These are phyloP conservation scores for Cheirogaleus medius DNA, from an alignment of 2,113 vertebrate species.

Conservation along the genomic window DNA sequence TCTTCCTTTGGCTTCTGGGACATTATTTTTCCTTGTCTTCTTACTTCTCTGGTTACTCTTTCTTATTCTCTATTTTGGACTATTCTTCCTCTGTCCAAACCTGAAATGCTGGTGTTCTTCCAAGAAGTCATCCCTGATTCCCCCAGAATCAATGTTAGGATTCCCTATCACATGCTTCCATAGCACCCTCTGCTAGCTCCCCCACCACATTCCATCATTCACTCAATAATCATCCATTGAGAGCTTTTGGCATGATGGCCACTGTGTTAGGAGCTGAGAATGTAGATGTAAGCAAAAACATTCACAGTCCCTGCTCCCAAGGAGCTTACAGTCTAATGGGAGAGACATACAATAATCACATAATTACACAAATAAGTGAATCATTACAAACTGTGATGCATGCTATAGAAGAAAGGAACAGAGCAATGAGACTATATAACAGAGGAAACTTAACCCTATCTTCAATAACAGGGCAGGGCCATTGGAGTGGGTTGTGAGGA, in stretches of 20 bases:
- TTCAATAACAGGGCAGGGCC: background rate
- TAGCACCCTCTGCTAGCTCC: background rate
- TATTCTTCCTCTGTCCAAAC: conserved; percentile 20
- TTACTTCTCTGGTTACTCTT: conserved; percentile 27
- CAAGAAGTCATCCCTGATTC: conserved; percentile 4
- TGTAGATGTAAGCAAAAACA: background rate
- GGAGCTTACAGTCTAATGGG: background rate
- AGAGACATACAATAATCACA: background rate
- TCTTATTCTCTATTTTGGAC: conserved; percentile 32
- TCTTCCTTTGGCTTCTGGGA: conserved; percentile 17
- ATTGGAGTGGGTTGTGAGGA: background rate
- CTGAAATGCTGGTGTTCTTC: background rate
- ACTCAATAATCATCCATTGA: background rate
- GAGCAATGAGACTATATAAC: background rate
- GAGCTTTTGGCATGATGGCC: background rate
- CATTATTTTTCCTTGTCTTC: conserved; percentile 19
- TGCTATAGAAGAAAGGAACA: background rate
- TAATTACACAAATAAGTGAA: conserved; percentile 25
- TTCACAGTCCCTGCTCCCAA: background rate
- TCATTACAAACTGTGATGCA: background rate
- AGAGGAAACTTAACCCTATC: background rate
- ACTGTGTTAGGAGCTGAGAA: conserved; percentile 12
- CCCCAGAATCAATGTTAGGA: background rate
- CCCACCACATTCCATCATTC: background rate
- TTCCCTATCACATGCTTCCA: background rate